Evolutionary conservation across 2,797 vertebrate genomes (phyloP), one percentile per base, ranked within the genome.

Genomic region (Sebastes paucispinis): DNA sequence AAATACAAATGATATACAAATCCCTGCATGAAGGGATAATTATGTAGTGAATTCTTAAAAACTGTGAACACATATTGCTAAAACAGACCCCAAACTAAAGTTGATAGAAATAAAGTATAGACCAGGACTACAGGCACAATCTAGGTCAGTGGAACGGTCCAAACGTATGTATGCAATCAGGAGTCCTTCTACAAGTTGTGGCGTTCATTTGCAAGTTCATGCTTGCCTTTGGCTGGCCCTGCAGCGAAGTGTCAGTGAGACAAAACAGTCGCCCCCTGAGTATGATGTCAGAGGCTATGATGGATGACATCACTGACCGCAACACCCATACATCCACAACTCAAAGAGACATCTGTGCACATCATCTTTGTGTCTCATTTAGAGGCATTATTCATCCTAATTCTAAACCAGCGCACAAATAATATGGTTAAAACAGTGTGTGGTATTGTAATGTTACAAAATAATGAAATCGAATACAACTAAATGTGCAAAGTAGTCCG

Each of bases 231-330:
- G 69, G 82, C 81, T 59, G 59, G 71, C 85, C 86, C 90, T 78
- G 80, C 65, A 83, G 90, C 29, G 5, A 67, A 81, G 76, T 91
- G 81, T 93, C 86, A 82, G 79, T 76, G 87, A 90, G 55, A 75
- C 81, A 88, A 90, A 90, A 81, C 91, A 89, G 79, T 81, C 20
- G 4, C 52, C 79, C 81, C 75, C 31, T 47, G 18, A 76, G 80
- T 83, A 90, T 89, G 89, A 93, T 84, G 88, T 92, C 85, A 90
- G 79, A 31, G 31, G 71, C 65, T 47, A 25, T 90, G 87, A 93
- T 81, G 81, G 87, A 92, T 92, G 93, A 94, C 87, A 84, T 88
- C 89, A 89, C 74, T 86, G 85, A 91, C 87, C 83, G 76, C 77
- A 80, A 69, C 80, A 75, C 27, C 75, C 65, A 36, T 69, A 81